These are phyloP conservation scores for Daubentonia madagascariensis DNA, from an alignment of 2,113 vertebrate genomes.

Conservation along the genomic window DNA sequence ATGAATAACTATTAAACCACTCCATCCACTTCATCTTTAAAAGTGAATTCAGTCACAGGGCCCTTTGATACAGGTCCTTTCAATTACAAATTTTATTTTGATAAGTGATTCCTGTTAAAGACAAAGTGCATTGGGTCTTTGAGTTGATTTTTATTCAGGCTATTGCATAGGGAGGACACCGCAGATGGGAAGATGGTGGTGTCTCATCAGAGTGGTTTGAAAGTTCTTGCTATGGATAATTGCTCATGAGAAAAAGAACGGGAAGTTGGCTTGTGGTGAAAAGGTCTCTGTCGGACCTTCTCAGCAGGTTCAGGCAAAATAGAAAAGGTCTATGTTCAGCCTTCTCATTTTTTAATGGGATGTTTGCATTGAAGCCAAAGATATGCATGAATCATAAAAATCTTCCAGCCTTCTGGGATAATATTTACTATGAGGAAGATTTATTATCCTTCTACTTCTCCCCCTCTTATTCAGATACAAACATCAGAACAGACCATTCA, in stretches of 20 bases:
- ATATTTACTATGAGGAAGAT: not conserved
- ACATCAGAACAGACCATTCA: not conserved
- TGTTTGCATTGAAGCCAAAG: not conserved
- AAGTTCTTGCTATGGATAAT: not conserved
- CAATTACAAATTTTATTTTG: not conserved
- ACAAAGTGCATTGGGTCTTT: not conserved
- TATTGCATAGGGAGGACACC: too few relatives aligned
- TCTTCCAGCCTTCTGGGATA: not conserved
- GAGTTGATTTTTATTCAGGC: not conserved
- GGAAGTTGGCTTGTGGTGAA: not conserved
- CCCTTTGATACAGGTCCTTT: not conserved
- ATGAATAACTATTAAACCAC: not conserved
- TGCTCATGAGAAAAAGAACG: not conserved
- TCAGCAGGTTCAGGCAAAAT: not conserved
- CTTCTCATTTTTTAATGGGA: not conserved
- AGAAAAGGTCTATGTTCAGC: not conserved
- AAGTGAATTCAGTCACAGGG: not conserved
- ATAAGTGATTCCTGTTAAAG: not conserved
- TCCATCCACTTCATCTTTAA: not conserved
- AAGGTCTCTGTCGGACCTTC: not conserved
- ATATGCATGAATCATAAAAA: not conserved
- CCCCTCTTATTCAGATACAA: not conserved
- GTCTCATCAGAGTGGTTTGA: not conserved
- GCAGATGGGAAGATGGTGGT: not conserved
- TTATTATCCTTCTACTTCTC: not conserved